Percentiles rank a stretch among this genome's conserved stretches.
Conservation (phyloP, 2,888 invertebrate genomes). For the Hyalella azteca region DNA sequence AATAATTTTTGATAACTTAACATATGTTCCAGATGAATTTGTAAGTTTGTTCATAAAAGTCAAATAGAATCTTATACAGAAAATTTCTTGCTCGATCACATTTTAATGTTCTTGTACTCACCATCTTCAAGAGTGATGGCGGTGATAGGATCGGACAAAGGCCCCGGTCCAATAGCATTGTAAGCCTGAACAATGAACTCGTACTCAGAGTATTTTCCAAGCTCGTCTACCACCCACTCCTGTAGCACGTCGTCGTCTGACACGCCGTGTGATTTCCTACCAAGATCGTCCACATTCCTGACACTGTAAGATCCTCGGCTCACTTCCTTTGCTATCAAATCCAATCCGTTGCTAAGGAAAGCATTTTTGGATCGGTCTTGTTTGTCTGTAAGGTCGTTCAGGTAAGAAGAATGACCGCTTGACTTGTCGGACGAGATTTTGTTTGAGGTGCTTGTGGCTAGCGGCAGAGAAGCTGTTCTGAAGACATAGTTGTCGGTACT, state of each 20-base stretch:
- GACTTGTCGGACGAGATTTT: constrained; percentile 18
- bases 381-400: constrained; percentile 60
- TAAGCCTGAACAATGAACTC: constrained; percentile 60
- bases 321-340: not conserved
- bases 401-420: not conserved
- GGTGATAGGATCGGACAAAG: constrained; percentile 59
- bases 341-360: constrained; percentile 59
- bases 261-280: not conserved
- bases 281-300: constrained; percentile 12
- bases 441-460: not conserved
- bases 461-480: constrained; percentile 5
- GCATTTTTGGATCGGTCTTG: constrained; percentile 62
- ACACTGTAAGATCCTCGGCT: constrained; percentile 11
- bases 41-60: no score
- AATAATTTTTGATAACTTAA: no score
- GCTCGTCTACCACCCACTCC: constrained; percentile 60
- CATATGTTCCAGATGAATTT: no score
- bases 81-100: no score
- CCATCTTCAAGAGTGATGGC: constrained; percentile 60
- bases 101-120: constrained; percentile 43
- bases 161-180: constrained; percentile 60
- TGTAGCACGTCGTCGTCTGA: constrained; percentile 4
- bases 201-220: constrained; percentile 60
- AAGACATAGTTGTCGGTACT: constrained; percentile 16
- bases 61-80: no score